These are phyloP conservation scores for Otolemur garnettii DNA, from an alignment of 2,113 vertebrate genomes.

Conservation along the genomic window DNA sequence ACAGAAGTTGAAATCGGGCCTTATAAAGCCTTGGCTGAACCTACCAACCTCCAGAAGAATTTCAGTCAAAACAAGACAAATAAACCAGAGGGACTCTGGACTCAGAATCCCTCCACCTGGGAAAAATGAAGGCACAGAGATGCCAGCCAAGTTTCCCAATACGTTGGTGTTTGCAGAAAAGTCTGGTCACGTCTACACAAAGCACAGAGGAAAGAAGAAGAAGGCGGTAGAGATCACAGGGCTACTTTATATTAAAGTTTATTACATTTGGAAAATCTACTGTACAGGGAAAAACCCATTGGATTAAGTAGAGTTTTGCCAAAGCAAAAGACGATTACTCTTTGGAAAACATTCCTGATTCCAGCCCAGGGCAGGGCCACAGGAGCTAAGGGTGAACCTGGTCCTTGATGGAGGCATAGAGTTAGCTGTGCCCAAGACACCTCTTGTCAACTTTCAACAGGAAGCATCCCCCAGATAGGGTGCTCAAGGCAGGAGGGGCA, in stretches of 20 bases:
- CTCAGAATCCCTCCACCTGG: not conserved
- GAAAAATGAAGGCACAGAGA: not conserved
- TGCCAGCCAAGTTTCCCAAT: not conserved
- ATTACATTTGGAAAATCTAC: constrained; percentile 79
- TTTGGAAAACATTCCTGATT: constrained; percentile 76
- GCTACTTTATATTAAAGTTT: constrained; percentile 83
- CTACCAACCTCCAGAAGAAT: not conserved
- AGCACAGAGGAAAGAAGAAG: constrained; percentile 9
- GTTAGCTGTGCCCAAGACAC: not conserved
- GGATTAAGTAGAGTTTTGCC: constrained; percentile 84
- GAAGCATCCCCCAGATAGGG: not conserved
- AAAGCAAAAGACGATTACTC: constrained; percentile 81
- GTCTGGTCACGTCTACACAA: not conserved
- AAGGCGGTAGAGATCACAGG: constrained; percentile 40
- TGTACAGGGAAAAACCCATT: constrained; percentile 82
- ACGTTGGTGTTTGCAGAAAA: not conserved
- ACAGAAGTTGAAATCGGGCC: not conserved
- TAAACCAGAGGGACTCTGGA: constrained; percentile 25
- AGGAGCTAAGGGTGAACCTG: constrained; percentile 42
- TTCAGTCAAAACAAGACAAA: constrained; percentile 30
- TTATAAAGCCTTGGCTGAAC: constrained; percentile 19
- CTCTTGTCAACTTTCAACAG: constrained; percentile 39
- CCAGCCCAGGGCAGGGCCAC: constrained; percentile 13
- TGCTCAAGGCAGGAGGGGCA: not conserved
- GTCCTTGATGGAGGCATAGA: not conserved